Evolutionary conservation across 2,888 invertebrate genomes (phyloP).

Genomic region (Perizoma affinitatum): DNA sequence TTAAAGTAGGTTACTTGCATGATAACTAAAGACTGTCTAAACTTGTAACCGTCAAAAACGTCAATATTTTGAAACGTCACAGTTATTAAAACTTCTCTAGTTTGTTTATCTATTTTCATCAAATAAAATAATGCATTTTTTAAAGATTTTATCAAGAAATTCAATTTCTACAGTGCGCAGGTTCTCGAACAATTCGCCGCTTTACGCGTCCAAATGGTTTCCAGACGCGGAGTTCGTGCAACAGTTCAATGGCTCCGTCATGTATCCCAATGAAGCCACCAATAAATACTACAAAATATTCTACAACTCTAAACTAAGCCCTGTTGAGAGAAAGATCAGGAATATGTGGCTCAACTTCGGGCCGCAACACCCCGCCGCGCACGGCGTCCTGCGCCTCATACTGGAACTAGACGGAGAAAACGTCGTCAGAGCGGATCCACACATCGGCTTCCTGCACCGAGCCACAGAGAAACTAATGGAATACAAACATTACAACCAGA

Average conservation of each 20-base stretch:
- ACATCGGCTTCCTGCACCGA: constrained; percentile 93
- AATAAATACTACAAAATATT: constrained; percentile 65
- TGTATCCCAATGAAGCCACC: constrained; percentile 81
- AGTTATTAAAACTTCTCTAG: neutral
- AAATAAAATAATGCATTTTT: constrained; percentile 13
- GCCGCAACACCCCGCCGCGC: constrained; percentile 95
- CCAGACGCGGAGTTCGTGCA: constrained; percentile 86
- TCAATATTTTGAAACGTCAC: no score
- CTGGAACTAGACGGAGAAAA: constrained; percentile 93
- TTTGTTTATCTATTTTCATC: constrained; percentile 10
- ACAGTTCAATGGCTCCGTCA: constrained; percentile 81
- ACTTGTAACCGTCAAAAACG: no score
- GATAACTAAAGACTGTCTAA: no score
- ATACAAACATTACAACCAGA: constrained; percentile 93
- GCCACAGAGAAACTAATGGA: constrained; percentile 96
- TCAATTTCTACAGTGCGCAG: constrained; percentile 36
- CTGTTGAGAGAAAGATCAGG: constrained; percentile 84
- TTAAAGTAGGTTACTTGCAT: no score
- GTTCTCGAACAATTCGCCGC: constrained; percentile 46
- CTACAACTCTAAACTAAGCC: constrained; percentile 59
- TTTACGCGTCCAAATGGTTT: constrained; percentile 79
- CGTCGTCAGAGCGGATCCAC: constrained; percentile 91
- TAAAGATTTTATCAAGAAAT: constrained; percentile 16
- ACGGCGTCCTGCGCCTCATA: constrained; percentile 93
- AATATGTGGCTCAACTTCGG: constrained; percentile 93